Evolutionary conservation across 2,113 vertebrate species (phyloP).

Genomic region (Rhinoptilus africanus): DNA sequence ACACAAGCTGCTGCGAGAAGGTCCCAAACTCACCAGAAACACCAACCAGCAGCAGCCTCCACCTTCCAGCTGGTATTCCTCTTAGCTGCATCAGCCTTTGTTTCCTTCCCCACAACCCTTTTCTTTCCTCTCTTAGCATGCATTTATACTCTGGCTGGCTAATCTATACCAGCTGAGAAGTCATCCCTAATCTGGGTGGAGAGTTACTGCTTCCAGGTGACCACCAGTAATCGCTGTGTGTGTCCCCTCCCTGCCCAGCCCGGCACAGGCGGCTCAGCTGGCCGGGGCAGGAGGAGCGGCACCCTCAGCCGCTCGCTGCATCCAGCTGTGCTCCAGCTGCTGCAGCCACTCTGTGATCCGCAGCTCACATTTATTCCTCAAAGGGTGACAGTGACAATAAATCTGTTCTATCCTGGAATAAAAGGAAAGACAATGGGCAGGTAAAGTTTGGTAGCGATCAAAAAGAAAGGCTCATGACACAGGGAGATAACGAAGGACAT

Average conservation of each 20-base stretch:
- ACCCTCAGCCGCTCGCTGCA: background rate
- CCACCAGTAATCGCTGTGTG: fast-evolving
- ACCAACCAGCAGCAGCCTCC: background rate
- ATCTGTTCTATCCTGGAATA: background rate
- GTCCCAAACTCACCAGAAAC: background rate
- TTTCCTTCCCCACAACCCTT: fast-evolving
- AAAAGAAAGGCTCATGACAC: background rate
- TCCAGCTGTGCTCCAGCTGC: background rate
- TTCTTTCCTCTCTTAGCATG: background rate
- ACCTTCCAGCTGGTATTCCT: background rate
- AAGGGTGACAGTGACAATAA: background rate
- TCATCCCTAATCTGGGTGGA: background rate
- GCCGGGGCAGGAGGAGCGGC: background rate
- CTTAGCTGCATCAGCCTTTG: fast-evolving
- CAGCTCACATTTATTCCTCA: background rate
- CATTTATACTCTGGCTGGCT: too few relatives aligned
- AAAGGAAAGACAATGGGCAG: background rate
- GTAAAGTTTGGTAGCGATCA: background rate
- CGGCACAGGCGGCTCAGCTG: background rate
- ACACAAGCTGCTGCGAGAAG: fast-evolving
- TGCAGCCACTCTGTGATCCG: background rate
- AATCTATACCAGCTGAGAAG: background rate
- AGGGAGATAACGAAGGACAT: background rate
- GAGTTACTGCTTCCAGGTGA: background rate
- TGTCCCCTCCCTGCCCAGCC: fast-evolving